Percentiles rank a stretch among this genome's conserved stretches.
phyloP scores from a whole-genome alignment of 2,113 vertebrate genomes.

The Hystrix cristata region DNA sequence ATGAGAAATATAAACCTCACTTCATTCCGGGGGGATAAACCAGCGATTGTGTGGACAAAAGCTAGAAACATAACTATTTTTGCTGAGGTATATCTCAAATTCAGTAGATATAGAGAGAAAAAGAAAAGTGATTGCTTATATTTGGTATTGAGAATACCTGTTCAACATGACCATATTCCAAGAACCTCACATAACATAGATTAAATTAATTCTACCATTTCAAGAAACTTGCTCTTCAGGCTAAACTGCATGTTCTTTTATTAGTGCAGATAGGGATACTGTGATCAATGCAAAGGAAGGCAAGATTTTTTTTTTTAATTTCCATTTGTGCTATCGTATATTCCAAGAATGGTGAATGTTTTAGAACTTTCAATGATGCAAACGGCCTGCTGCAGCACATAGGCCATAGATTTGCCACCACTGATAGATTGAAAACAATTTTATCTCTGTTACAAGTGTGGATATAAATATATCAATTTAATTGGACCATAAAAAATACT shows the following conservation, averaged over 20 bases:
- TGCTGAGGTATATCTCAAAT: neutral
- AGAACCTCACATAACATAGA: neutral
- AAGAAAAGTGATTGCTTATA: neutral
- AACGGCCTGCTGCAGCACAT: neutral
- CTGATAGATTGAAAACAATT: neutral
- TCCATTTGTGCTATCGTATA: neutral
- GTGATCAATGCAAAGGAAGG: neutral
- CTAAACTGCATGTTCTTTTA: neutral
- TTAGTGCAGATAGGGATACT: neutral
- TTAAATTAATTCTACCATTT: neutral
- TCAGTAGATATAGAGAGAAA: neutral
- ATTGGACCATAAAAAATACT: neutral
- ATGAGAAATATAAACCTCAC: neutral
- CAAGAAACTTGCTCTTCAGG: constrained; percentile 31
- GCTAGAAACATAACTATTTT: neutral
- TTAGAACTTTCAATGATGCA: neutral
- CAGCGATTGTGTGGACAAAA: neutral
- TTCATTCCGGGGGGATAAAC: neutral
- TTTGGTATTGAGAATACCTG: neutral
- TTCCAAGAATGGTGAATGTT: neutral
- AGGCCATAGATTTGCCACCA: neutral
- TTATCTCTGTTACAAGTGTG: neutral
- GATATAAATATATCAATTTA: neutral
- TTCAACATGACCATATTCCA: constrained; percentile 7
- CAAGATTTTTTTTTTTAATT: neutral